A percentile compares a stretch with the other conserved stretches of the same genome.
Conservation (phyloP, 1,140 invertebrate species). For the Chrysomallon squamiferum region DNA sequence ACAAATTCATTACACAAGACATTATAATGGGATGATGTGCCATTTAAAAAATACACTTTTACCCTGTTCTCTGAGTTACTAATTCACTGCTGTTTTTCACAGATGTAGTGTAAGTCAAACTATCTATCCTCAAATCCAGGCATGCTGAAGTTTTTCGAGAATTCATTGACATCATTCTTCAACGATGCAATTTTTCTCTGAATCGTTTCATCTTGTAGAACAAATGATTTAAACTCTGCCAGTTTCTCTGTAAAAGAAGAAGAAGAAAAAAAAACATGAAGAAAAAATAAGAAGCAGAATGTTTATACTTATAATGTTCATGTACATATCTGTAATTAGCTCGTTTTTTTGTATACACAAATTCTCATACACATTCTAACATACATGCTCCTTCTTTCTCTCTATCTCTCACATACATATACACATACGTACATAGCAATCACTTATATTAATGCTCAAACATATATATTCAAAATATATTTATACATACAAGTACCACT, state of each 20-base stretch:
- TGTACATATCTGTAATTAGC: background rate
- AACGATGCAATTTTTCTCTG: constrained; percentile 73
- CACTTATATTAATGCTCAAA: too few relatives aligned
- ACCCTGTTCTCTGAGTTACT: too few relatives aligned
- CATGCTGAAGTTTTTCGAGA: constrained; percentile 78
- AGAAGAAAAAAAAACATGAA: constrained; percentile 18
- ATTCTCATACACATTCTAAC: background rate
- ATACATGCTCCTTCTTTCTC: background rate
- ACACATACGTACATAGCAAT: background rate
- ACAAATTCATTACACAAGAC: too few relatives aligned
- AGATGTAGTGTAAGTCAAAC: too few relatives aligned
- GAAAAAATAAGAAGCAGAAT: background rate
- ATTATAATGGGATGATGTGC: too few relatives aligned
- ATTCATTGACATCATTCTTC: constrained; percentile 75
- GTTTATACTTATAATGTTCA: background rate
- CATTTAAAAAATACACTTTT: too few relatives aligned
- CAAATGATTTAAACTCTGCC: constrained; percentile 78
- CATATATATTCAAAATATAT: too few relatives aligned
- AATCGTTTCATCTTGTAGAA: constrained; percentile 69
- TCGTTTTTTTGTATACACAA: background rate
- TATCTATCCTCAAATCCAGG: constrained; percentile 71
- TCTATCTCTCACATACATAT: background rate
- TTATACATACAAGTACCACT: too few relatives aligned
- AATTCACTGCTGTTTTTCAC: too few relatives aligned
- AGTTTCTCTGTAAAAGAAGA: constrained; percentile 69